These are phyloP conservation scores for Tragelaphus imberbis DNA, from an alignment of 2,113 vertebrate genomes.

Conservation along the genomic window DNA sequence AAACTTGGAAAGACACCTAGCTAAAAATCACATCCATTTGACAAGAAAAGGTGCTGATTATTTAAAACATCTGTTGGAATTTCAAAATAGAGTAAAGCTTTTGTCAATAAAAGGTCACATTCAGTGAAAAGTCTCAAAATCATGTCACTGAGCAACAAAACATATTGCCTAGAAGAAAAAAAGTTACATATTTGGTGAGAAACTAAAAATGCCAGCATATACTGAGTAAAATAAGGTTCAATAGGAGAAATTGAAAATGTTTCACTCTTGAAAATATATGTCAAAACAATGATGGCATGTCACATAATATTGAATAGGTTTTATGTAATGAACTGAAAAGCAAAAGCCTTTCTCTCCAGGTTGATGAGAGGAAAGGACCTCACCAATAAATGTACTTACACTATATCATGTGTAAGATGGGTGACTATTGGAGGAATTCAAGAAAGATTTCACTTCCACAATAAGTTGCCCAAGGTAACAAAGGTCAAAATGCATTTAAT, in stretches of 20 bases:
- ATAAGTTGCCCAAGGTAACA: neutral
- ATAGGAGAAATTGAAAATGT: neutral
- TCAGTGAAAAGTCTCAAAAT: conserved; percentile 30
- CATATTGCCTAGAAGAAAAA: neutral
- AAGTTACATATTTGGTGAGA: neutral
- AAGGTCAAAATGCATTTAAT: neutral
- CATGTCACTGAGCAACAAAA: conserved; percentile 17
- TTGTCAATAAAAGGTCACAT: conserved; percentile 7
- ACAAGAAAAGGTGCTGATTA: conserved; percentile 28
- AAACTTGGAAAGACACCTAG: conserved; percentile 18
- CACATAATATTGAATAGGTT: neutral
- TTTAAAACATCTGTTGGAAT: conserved; percentile 28
- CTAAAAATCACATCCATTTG: conserved; percentile 26
- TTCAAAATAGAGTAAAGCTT: conserved; percentile 28
- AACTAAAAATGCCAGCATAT: neutral
- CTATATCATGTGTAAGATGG: neutral
- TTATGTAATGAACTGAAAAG: neutral
- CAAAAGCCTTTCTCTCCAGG: neutral
- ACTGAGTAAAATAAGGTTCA: neutral
- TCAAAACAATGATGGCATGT: neutral
- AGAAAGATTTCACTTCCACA: neutral
- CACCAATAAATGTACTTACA: neutral
- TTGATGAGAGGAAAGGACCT: neutral
- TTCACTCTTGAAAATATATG: neutral
- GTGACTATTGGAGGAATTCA: neutral